Percentiles rank a stretch among this genome's conserved stretches.
Evolutionary conservation across 2,888 invertebrate genomes (phyloP).

Genomic region (Sisyra nigra): DNA sequence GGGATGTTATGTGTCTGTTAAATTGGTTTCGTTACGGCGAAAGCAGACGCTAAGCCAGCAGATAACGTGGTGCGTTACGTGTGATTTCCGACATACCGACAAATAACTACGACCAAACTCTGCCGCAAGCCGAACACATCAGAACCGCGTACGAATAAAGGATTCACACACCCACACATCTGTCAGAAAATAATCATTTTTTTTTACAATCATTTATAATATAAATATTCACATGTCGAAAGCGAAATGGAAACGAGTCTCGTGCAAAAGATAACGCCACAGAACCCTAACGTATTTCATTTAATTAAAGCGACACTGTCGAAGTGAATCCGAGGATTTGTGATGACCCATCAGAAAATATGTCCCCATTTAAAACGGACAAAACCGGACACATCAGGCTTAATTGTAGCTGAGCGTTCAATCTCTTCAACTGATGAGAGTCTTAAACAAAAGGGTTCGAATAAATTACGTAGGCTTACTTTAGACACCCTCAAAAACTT

Average conservation of each 20-base stretch:
- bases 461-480: too few species aligned
- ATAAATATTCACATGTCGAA: neutral
- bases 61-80: neutral
- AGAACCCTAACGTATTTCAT: neutral
- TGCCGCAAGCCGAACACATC: neutral
- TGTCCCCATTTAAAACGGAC: too few species aligned
- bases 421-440: too few species aligned
- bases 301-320: too few species aligned
- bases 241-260: neutral
- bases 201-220: neutral
- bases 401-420: too few species aligned
- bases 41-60: constrained; percentile 8
- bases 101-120: too few species aligned
- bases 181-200: neutral
- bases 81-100: too few species aligned
- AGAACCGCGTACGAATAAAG: constrained; percentile 1
- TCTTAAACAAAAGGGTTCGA: too few species aligned
- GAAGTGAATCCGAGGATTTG: too few species aligned
- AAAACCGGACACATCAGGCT: too few species aligned
- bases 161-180: neutral
- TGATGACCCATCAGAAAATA: too few species aligned
- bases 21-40: constrained; percentile 8
- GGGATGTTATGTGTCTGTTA: constrained; percentile 2
- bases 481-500: too few species aligned
- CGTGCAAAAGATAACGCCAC: neutral